Evolutionary conservation across 2,113 vertebrate genomes (phyloP).

Genomic region (Notarius lentiginosus): DNA sequence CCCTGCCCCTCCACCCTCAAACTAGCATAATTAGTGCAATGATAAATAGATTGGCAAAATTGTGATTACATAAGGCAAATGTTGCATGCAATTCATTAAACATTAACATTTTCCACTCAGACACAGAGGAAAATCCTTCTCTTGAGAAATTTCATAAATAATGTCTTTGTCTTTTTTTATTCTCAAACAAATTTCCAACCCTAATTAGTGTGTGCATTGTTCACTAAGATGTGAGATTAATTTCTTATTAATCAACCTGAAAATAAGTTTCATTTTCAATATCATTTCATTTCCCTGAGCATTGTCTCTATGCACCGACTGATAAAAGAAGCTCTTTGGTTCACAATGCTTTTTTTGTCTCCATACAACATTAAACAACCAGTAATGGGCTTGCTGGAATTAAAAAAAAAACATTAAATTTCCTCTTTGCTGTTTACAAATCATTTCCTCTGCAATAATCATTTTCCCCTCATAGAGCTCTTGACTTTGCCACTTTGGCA

Average conservation of each 20-base stretch:
- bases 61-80: not conserved
- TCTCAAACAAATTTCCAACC: not conserved
- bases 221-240: not conserved
- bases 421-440: too few relatives aligned
- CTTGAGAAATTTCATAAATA: not conserved
- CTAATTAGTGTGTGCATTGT: not conserved
- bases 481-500: not conserved
- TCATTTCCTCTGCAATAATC: too few relatives aligned
- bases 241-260: not conserved
- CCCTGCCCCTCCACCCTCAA: too few relatives aligned
- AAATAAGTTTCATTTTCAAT: not conserved
- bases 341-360: not conserved
- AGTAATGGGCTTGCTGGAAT: not conserved
- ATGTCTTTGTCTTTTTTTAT: not conserved
- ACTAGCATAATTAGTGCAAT: not conserved
- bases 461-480: not conserved
- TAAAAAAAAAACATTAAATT: conserved; percentile 6
- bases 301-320: not conserved
- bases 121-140: not conserved
- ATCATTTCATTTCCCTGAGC: not conserved
- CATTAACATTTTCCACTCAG: not conserved
- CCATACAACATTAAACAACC: not conserved
- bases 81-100: not conserved
- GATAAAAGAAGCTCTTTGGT: not conserved
- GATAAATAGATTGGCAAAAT: not conserved